Evolutionary conservation across 1,140 invertebrate genomes (phyloP), one percentile per base, ranked within the genome.

Genomic region (Thaumetopoea pityocampa): DNA sequence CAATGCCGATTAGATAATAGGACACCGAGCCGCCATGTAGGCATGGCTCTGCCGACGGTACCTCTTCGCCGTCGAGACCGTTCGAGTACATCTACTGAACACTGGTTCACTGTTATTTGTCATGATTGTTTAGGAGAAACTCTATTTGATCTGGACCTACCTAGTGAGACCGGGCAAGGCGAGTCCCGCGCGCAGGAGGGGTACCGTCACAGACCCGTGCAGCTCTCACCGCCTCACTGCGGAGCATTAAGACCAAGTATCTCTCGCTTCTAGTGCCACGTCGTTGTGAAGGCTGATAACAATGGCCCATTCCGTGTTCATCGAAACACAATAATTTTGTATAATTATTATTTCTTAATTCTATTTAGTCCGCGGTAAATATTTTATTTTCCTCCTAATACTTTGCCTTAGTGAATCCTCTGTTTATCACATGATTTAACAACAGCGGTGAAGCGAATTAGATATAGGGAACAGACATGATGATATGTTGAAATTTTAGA

Each of bases 401-500:
- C 50, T 72, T 77, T 76, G 68, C 74, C 72, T 82, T 73, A 70
- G 65, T 69, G 54, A 68, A 65, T 60, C 63, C 67, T 68, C 64
- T 68, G 65, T 71, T 73, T 40, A 22, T 30, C 64, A 60, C 29
- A 37, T 73, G 53, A 58, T 79, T 80, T 79, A 74, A 79, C 54
- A 54, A 52, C 74, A 69, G 68, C 50, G 80, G 71, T 76, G 69
- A 79, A 72, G 77, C 71, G 71, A 84, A 77, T 69, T 84, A 84
- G 77, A 64, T 77, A 74, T 84, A 84, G 80, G 79, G 68, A 79
- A 77, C 70, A 81, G 77, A 81, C 67, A 79, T 74, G 74, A 77
- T 67, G 73, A 83, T 77, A 79, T 81, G 79, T 79, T 83, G 78
- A 76, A 73, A 79, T 78, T 78, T 83, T 79, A 79, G 67, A 83